phyloP scores from a whole-genome alignment of 2,888 invertebrate species.

The Drosophila kambysellisi region DNA sequence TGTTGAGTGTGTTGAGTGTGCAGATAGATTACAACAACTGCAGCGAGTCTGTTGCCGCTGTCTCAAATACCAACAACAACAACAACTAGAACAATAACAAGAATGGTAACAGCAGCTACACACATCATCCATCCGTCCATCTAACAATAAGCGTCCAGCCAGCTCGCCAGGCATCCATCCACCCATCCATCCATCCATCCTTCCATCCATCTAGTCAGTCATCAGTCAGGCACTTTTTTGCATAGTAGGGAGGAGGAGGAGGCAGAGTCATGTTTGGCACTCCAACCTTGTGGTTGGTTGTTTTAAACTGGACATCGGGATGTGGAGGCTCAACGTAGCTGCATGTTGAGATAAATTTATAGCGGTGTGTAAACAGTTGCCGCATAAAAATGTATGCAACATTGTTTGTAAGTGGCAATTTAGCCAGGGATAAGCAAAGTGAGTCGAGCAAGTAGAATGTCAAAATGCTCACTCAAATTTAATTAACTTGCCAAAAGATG shows the following conservation, averaged over 20 bases:
- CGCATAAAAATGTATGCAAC: conserved; percentile 73
- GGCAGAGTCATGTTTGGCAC: conserved; percentile 48
- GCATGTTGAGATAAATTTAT: conserved; percentile 62
- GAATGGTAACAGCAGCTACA: conserved; percentile 57
- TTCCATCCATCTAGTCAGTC: conserved; percentile 64
- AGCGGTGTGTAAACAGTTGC: conserved; percentile 78
- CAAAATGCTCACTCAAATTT: conserved; percentile 29
- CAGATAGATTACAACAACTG: conserved; percentile 77
- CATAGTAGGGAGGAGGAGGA: conserved; percentile 11
- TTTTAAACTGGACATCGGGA: not conserved
- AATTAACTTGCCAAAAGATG: conserved; percentile 28
- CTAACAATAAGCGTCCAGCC: conserved; percentile 76
- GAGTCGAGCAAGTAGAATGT: conserved; percentile 12
- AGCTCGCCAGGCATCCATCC: conserved; percentile 42
- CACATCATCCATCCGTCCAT: conserved; percentile 79
- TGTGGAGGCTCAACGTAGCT: conserved; percentile 33
- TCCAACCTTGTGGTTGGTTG: not conserved
- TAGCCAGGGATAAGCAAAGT: conserved; percentile 24
- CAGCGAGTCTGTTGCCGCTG: conserved; percentile 25
- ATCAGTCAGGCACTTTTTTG: conserved; percentile 66
- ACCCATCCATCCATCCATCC: conserved; percentile 13
- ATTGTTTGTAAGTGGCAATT: conserved; percentile 79
- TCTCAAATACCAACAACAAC: conserved; percentile 16
- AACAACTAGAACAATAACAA: conserved; percentile 29
- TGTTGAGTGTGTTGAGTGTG: conserved; percentile 37